Percentiles rank a stretch among this genome's conserved stretches.
phyloP scores from a whole-genome alignment of 2,113 vertebrate genomes.

The Amia ocellicauda region DNA sequence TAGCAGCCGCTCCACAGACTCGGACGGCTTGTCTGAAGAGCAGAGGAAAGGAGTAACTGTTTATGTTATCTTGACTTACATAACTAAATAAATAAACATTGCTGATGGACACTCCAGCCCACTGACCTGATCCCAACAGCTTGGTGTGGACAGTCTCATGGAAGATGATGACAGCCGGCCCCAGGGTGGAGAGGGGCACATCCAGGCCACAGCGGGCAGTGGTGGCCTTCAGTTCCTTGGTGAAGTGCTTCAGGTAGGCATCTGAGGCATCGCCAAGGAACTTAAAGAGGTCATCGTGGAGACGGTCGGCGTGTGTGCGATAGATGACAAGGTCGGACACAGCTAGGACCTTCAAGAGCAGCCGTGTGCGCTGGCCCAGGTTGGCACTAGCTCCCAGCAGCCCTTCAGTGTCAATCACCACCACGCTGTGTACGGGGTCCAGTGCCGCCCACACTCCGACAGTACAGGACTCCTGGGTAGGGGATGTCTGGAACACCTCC shows the following conservation, averaged over 20 bases:
- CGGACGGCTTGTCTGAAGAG: slow-evolving; percentile 76
- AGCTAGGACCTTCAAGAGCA: slow-evolving; percentile 93
- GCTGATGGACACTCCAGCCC: background rate
- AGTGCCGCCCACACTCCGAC: slow-evolving; percentile 96
- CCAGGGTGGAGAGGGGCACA: slow-evolving; percentile 91
- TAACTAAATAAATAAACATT: too few relatives aligned
- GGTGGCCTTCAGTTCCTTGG: slow-evolving; percentile 92
- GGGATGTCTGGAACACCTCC: slow-evolving; percentile 95
- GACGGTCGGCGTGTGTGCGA: slow-evolving; percentile 91
- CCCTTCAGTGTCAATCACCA: slow-evolving; percentile 94
- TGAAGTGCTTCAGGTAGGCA: slow-evolving; percentile 96
- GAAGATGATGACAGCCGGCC: slow-evolving; percentile 95
- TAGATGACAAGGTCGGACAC: slow-evolving; percentile 96
- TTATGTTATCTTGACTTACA: too few relatives aligned
- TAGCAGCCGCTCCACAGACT: slow-evolving; percentile 89
- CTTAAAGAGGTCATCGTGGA: slow-evolving; percentile 97
- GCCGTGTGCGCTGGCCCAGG: slow-evolving; percentile 89
- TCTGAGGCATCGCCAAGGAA: slow-evolving; percentile 97
- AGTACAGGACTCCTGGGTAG: slow-evolving; percentile 95
- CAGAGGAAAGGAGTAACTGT: slow-evolving; percentile 1
- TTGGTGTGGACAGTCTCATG: slow-evolving; percentile 98
- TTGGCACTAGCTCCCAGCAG: slow-evolving; percentile 90
- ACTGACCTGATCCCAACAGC: slow-evolving; percentile 90
- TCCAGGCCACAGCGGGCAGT: slow-evolving; percentile 93
- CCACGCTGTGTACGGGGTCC: slow-evolving; percentile 85